Percentiles rank a stretch among this genome's conserved stretches.
These are phyloP conservation scores for Poeciliopsis occidentalis DNA, from an alignment of 2,113 vertebrate genomes.

Conservation along the genomic window DNA sequence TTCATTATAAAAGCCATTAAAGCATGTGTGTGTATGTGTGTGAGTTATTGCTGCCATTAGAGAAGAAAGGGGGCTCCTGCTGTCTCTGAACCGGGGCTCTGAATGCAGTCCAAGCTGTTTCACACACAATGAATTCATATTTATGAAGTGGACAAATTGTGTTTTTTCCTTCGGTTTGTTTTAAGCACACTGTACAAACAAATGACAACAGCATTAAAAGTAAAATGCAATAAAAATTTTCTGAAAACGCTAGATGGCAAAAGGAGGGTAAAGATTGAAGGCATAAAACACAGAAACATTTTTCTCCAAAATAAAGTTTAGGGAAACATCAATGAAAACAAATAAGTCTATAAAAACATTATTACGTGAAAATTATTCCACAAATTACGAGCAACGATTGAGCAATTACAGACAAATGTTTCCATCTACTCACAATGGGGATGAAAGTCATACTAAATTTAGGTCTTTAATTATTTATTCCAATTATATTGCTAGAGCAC, in stretches of 20 bases:
- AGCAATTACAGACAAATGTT: no score
- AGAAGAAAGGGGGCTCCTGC: conserved; percentile 47
- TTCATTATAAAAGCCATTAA: conserved; percentile 78
- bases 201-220: not conserved
- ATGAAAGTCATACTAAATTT: no score
- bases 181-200: not conserved
- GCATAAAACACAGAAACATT: not conserved
- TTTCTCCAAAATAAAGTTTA: not conserved
- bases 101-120: conserved; percentile 15
- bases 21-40: conserved; percentile 42
- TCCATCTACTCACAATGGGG: no score
- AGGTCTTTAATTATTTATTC: no score
- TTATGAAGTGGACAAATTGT: not conserved
- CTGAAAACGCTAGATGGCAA: not conserved
- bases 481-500: no score
- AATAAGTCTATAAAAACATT: no score
- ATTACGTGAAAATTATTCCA: no score
- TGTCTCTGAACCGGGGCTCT: conserved; percentile 50
- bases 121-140: not conserved
- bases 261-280: not conserved
- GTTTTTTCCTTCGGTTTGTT: not conserved
- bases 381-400: no score
- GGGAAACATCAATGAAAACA: no score
- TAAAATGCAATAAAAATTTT: not conserved
- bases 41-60: conserved; percentile 76